Percentiles rank a stretch among this genome's conserved stretches.
These are phyloP conservation scores for Neelides folsomi DNA, from an alignment of 2,888 invertebrate genomes.

Conservation along the genomic window DNA sequence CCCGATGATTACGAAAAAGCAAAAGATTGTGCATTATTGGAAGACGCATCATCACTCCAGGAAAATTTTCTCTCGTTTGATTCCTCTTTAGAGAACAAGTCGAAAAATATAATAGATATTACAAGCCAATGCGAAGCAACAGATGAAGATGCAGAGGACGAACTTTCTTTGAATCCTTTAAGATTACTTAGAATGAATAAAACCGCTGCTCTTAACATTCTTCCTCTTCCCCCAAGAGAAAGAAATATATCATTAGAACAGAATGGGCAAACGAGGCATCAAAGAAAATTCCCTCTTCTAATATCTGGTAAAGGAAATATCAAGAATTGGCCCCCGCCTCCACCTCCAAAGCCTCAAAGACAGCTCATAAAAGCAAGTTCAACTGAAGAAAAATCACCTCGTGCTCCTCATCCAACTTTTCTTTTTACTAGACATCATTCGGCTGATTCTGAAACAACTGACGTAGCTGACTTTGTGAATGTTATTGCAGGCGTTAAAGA, in stretches of 20 bases:
- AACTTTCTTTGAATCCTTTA: conserved; percentile 47
- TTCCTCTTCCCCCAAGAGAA: conserved; percentile 63
- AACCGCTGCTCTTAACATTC: conserved; percentile 22
- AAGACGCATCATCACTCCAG: conserved; percentile 13
- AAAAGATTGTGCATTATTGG: conserved; percentile 31
- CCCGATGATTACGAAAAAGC: conserved; percentile 25
- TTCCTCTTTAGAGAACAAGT: not conserved
- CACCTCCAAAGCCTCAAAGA: conserved; percentile 27
- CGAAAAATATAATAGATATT: no score
- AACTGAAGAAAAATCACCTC: conserved; percentile 1
- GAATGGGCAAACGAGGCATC: conserved; percentile 46
- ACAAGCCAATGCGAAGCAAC: not conserved
- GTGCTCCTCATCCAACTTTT: no score
- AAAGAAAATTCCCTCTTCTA: conserved; percentile 66
- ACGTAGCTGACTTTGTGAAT: no score
- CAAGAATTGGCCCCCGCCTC: conserved; percentile 5
- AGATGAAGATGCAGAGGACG: conserved; percentile 21
- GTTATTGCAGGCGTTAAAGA: no score
- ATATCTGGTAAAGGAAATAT: conserved; percentile 44
- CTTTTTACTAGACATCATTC: no score
- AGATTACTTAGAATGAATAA: conserved; percentile 29
- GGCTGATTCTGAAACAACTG: no score
- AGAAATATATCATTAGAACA: conserved; percentile 40
- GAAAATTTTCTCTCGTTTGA: not conserved
- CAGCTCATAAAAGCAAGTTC: conserved; percentile 11